phyloP scores from a whole-genome alignment of 1,140 invertebrate genomes.

The Formica exsecta region DNA sequence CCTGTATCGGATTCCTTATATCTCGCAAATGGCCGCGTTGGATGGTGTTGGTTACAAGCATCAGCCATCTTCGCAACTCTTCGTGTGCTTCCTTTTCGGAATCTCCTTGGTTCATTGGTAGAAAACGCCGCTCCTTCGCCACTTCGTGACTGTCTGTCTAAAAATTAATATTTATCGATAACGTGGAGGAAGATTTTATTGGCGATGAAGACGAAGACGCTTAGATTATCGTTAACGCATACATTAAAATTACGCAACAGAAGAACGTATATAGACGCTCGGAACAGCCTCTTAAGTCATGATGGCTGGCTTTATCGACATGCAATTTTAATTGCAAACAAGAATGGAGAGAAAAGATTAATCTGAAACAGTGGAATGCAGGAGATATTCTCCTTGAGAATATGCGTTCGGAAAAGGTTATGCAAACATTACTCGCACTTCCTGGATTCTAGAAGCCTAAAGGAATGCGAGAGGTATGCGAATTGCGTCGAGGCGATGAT shows the following conservation, averaged over 20 bases:
- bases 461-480: constrained; percentile 26
- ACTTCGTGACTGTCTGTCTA: not conserved
- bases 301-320: not conserved
- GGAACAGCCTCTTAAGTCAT: constrained; percentile 4
- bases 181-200: not conserved
- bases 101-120: constrained; percentile 5
- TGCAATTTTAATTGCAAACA: constrained; percentile 24
- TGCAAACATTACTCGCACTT: constrained; percentile 31
- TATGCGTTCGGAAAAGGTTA: not conserved
- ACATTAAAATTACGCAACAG: constrained; percentile 5
- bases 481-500: constrained; percentile 38
- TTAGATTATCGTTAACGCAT: constrained; percentile 11
- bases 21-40: constrained; percentile 83
- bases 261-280: not conserved
- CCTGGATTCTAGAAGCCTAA: not conserved
- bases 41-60: constrained; percentile 84
- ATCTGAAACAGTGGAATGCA: constrained; percentile 6
- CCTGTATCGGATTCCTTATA: constrained; percentile 83
- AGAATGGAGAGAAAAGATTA: constrained; percentile 10
- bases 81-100: constrained; percentile 78
- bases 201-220: not conserved
- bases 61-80: constrained; percentile 83
- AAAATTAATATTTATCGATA: constrained; percentile 19
- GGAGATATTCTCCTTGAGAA: constrained; percentile 9
- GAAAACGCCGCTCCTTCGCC: not conserved